Conservation (phyloP, 1,140 invertebrate species). For the Drosophila setifemur region DNA sequence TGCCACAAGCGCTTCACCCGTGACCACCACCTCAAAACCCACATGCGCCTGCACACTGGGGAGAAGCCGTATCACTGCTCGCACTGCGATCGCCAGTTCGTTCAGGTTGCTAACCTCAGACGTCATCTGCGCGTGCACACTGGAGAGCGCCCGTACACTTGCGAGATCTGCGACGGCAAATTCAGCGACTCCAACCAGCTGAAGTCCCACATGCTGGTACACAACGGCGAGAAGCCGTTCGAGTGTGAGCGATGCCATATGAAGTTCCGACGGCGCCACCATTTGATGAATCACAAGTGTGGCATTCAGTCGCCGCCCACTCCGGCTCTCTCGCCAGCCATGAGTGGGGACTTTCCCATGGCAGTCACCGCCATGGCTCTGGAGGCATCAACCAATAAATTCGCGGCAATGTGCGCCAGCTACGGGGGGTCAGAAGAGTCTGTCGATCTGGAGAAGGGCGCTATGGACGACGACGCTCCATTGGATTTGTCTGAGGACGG, state of each 20-base stretch:
- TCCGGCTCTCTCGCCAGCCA: slow-evolving; percentile 64
- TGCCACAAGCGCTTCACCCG: slow-evolving; percentile 97
- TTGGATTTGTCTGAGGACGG: slow-evolving; percentile 75
- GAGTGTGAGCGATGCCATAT: slow-evolving; percentile 89
- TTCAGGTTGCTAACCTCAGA: slow-evolving; percentile 96
- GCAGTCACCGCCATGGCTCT: slow-evolving; percentile 49
- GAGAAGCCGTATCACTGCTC: slow-evolving; percentile 96
- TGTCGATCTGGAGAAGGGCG: slow-evolving; percentile 54
- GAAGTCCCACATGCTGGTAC: slow-evolving; percentile 94
- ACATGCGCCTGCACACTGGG: slow-evolving; percentile 95
- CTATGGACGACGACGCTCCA: slow-evolving; percentile 66
- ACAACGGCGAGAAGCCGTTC: slow-evolving; percentile 95
- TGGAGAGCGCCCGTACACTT: slow-evolving; percentile 96
- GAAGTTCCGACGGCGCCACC: slow-evolving; percentile 91
- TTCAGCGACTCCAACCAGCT: slow-evolving; percentile 97
- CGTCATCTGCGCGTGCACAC: slow-evolving; percentile 97
- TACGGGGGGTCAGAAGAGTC: slow-evolving; percentile 77
- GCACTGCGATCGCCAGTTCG: slow-evolving; percentile 95
- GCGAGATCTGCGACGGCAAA: slow-evolving; percentile 92
- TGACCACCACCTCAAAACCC: slow-evolving; percentile 97
- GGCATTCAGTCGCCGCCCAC: slow-evolving; percentile 83
- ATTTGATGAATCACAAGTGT: slow-evolving; percentile 93
- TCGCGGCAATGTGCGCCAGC: slow-evolving; percentile 64
- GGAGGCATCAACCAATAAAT: slow-evolving; percentile 55
- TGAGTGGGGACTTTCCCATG: slow-evolving; percentile 63